Conservation (phyloP, 1,140 invertebrate species). For the Drosophila lowei region DNA sequence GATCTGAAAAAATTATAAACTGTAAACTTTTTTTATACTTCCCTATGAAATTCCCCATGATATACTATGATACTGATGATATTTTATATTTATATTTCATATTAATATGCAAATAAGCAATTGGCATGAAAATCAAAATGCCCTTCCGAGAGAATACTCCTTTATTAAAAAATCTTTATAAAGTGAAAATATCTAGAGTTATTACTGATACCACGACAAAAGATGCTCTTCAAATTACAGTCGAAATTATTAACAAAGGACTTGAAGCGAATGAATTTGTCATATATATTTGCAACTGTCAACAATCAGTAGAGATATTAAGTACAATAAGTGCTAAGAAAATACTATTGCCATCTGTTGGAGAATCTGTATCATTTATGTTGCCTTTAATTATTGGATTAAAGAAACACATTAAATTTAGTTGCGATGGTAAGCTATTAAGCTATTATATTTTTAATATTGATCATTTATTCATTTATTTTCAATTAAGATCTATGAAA, state of each 20-base stretch:
- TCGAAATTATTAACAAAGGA: constrained; percentile 66
- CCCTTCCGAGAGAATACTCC: constrained; percentile 54
- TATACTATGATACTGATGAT: background rate
- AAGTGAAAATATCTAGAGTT: constrained; percentile 53
- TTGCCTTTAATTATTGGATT: constrained; percentile 44
- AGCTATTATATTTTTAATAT: too few relatives aligned
- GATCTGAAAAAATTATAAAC: too few relatives aligned
- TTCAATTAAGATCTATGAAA: too few relatives aligned
- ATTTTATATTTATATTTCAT: background rate
- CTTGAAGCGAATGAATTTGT: constrained; percentile 34
- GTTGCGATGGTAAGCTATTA: constrained; percentile 52
- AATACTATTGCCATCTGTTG: constrained; percentile 40
- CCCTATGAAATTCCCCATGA: background rate
- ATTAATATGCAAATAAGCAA: constrained; percentile 13
- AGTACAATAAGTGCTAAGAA: constrained; percentile 22
- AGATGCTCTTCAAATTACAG: constrained; percentile 60
- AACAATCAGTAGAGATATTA: constrained; percentile 19
- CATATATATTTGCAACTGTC: constrained; percentile 49
- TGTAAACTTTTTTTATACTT: too few relatives aligned
- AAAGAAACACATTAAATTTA: constrained; percentile 51
- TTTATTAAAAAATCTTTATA: constrained; percentile 12
- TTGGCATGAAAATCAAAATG: constrained; percentile 58
- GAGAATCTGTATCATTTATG: constrained; percentile 48
- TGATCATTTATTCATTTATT: too few relatives aligned
- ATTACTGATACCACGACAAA: constrained; percentile 67